Base-by-base conservation (phyloP, 2,113 vertebrate genomes). In the Anoura caudifer region DNA sequence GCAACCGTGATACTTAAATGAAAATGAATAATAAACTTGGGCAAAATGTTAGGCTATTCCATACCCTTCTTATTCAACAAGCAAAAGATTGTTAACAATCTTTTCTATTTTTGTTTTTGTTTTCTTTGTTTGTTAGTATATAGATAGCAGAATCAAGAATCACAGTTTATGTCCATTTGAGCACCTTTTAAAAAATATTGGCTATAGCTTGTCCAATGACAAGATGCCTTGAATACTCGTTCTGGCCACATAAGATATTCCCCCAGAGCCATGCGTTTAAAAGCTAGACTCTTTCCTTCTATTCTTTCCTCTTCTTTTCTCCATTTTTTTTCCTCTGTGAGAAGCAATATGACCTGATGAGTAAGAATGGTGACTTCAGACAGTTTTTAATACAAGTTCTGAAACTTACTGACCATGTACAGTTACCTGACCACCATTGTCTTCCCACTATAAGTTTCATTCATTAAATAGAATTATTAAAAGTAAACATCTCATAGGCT, bases 1-100 rank as follows among this genome's bases (percentile, higher is more conserved):
- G 31, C 3, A 61, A 16, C 52, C 47, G 7, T 59, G 47, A 67
- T 36, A 63, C 20, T 72, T 84, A 80, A 10, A 12, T 85, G 19
- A 82, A 92, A 86, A 70, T 24, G 31, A 95, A 82, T 70, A 80
- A 91, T 75, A 81, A 56, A 41, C 54, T 2, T 10, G 22, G 31
- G 6, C 16, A 75, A 41, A 90, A 73, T 33, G 17, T 38, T 33
- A 67, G 8, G 12, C n/a, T 52, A 14, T 33, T 90, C 7, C 13
- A 26, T 8, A 47, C 1, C 77, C 4, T 16, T 67, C 15, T 59
- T 24, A 87, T 33, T 43, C 9, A n/a, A n/a, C n/a, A n/a, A n/a
- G n/a, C n/a, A n/a, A n/a, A n/a, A n/a, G n/a, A 12, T 41, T 90
- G 9, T 31, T 17, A 67, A 26, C 3, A 50, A 9, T 7, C 2